Evolutionary conservation across 2,797 vertebrate species (phyloP).

Genomic region (Eulemur rubriventer): DNA sequence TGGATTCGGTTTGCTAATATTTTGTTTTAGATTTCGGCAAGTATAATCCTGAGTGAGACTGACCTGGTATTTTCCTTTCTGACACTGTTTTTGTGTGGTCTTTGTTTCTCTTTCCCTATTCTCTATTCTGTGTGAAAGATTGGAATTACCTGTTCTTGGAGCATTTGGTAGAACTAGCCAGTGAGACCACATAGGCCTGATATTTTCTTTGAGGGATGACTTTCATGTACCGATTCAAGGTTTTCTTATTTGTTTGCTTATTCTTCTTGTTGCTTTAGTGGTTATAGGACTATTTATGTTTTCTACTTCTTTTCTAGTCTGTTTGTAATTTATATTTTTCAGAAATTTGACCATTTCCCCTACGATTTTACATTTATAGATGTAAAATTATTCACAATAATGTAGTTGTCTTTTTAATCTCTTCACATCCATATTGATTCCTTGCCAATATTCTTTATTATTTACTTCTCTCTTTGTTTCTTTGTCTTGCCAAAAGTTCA

Average conservation of each 20-base stretch:
- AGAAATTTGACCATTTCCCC: not conserved
- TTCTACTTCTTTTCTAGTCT: not conserved
- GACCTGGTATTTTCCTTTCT: not conserved
- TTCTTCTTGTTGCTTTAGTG: not conserved
- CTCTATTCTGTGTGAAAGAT: not conserved
- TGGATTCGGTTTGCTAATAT: not conserved
- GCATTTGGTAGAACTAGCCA: not conserved
- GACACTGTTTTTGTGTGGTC: not conserved
- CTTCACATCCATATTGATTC: not conserved
- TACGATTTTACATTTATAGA: not conserved
- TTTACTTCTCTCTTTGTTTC: not conserved
- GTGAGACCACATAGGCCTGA: too few species aligned
- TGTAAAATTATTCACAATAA: not conserved
- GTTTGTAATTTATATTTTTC: conserved; percentile 15
- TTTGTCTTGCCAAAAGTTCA: not conserved
- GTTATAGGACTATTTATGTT: not conserved
- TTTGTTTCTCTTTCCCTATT: not conserved
- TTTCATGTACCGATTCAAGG: not conserved
- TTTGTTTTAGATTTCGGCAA: not conserved
- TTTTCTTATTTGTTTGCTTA: not conserved
- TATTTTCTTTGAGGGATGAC: not conserved
- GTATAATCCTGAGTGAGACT: not conserved
- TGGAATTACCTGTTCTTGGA: not conserved
- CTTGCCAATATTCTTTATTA: not conserved
- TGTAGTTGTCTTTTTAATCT: not conserved